These are phyloP conservation scores for Meles meles DNA, from an alignment of 2,113 vertebrate species.

Conservation along the genomic window DNA sequence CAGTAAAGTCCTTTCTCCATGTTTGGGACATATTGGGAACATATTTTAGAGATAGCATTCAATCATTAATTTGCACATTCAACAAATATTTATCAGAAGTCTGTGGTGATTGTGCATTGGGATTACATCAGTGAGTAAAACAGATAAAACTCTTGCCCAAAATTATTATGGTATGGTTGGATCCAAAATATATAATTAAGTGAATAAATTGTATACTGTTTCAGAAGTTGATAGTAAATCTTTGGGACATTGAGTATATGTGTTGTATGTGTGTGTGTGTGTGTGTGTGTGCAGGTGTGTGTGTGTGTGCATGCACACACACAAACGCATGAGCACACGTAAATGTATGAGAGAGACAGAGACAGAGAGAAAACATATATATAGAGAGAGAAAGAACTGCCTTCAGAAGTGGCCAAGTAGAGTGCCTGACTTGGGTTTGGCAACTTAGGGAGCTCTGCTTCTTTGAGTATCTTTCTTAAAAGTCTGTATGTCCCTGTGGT, in stretches of 20 bases:
- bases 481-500: background rate
- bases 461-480: background rate
- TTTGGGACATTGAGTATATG: background rate
- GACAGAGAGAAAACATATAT: background rate
- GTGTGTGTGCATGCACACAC: accelerated
- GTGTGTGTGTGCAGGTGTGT: background rate
- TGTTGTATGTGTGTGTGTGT: background rate
- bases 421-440: background rate
- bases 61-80: background rate
- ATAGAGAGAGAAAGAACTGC: too few relatives aligned
- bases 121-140: background rate
- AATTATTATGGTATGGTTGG: background rate
- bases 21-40: background rate
- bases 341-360: background rate
- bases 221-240: background rate
- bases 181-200: background rate
- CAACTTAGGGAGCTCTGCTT: background rate
- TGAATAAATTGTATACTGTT: background rate
- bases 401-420: background rate
- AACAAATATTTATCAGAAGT: background rate
- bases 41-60: background rate
- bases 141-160: background rate
- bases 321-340: background rate
- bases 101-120: background rate
- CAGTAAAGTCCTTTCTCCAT: background rate